Base-by-base conservation (phyloP, 2,797 vertebrate genomes). In the Gymnopithys bicolor region DNA sequence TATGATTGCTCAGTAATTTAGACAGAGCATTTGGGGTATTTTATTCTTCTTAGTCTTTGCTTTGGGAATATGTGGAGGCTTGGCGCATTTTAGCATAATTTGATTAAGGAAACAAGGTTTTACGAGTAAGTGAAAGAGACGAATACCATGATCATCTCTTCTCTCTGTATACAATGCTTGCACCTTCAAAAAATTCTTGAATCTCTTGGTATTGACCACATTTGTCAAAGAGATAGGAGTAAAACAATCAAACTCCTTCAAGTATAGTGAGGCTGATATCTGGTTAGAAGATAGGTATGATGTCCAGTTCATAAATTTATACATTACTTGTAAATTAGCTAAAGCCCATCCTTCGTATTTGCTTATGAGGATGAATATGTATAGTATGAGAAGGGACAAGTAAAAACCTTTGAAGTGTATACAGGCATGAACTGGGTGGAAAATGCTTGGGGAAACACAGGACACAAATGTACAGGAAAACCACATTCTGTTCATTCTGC, bases 21-120 rank as follows among this genome's bases (percentile, higher is more conserved):
- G 39, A 37, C 7, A 52, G n/a, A 46, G 14, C 1, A 1, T 63
- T 43, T 55, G 28, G 4, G 1, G 0, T 12, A 71, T 46, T 49
- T 58, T 22, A 12, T 62, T 41, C 10, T 58, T 25, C 10, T 56
- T 46, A 7, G 15, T 55, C 43, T 85, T 19, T 71, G 5, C 5
- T 59, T 55, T 56, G 62, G 23, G 49, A 68, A 70, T 83, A 80
- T 22, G 3, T 14, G 8, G 7, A 30, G 2, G 0, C 28, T 67
- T 25, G 4, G 15, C 45, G 17, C 9, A 39, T 45, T 85, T 64
- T 66, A 66, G 3, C 6, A 7, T 19, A 11, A 5, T 43, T 30
- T 70, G 41, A 69, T 58, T 2, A 46, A 67, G 11, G 7, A 41
- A 66, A 30, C 24, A 21, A 55, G 9, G 8, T 33, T 78, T 88